Evolutionary conservation across 2,888 invertebrate genomes (phyloP).

Genomic region (Phyto melanocephala): DNA sequence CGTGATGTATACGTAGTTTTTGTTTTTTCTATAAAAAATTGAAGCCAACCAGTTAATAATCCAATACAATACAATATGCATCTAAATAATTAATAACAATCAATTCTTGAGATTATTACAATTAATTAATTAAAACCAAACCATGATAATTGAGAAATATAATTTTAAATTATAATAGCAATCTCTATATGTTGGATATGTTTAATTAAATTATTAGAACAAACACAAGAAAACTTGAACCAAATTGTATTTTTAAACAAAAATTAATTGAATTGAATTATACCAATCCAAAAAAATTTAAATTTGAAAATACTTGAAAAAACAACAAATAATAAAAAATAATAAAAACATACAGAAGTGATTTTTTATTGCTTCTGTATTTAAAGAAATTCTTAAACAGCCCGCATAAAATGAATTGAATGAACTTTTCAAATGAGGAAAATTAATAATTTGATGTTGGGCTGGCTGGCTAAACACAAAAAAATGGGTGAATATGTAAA

Average conservation of each 20-base stretch:
- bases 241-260: slow-evolving; percentile 15
- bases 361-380: slow-evolving; percentile 33
- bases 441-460: slow-evolving; percentile 18
- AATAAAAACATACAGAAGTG: slow-evolving; percentile 44
- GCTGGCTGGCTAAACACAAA: background rate
- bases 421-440: slow-evolving; percentile 15
- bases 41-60: too few relatives aligned
- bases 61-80: too few relatives aligned
- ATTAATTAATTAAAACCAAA: slow-evolving; percentile 37
- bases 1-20: too few relatives aligned
- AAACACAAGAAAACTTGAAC: background rate
- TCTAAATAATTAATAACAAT: background rate
- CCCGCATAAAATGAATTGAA: slow-evolving; percentile 58
- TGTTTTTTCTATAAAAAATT: too few relatives aligned
- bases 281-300: slow-evolving; percentile 44
- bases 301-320: slow-evolving; percentile 5
- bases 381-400: slow-evolving; percentile 41
- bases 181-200: slow-evolving; percentile 4
- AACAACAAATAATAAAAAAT: background rate
- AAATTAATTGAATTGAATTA: slow-evolving; percentile 59
- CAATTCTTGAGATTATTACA: background rate
- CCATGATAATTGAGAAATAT: too few relatives aligned
- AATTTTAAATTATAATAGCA: too few relatives aligned
- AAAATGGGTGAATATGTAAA: background rate
- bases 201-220: slow-evolving; percentile 56